A percentile compares a stretch with the other conserved stretches of the same genome.
phyloP scores from a whole-genome alignment of 1,140 invertebrate genomes.

The Ephestia elutella region DNA sequence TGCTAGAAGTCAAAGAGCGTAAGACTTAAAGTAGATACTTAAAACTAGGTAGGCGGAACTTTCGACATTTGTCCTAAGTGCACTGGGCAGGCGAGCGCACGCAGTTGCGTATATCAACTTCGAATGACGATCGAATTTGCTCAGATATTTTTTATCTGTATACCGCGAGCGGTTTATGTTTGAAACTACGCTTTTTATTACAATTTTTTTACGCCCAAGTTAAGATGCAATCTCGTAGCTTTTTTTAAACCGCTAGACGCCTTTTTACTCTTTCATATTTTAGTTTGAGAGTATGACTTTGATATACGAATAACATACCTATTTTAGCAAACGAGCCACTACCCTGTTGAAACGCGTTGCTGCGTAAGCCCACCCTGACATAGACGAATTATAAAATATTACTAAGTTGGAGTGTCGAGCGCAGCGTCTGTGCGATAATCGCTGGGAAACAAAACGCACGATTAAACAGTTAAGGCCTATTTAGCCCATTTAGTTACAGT shows the following conservation, averaged over 20 bases:
- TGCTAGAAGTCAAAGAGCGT: neutral
- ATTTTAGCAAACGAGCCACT: neutral
- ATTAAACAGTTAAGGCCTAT: too few species aligned
- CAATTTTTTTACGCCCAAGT: too few species aligned
- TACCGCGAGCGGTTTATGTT: too few species aligned
- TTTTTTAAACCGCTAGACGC: too few species aligned
- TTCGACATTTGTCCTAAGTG: slow-evolving; percentile 56
- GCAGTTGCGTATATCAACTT: neutral
- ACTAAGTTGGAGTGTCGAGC: neutral
- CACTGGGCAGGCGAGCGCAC: slow-evolving; percentile 22
- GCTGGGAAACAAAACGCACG: too few species aligned
- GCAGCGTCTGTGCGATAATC: neutral
- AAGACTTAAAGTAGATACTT: slow-evolving; percentile 7
- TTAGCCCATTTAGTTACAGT: too few species aligned
- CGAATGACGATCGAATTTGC: too few species aligned
- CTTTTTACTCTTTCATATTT: too few species aligned
- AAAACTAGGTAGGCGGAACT: slow-evolving; percentile 57
- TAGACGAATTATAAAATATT: slow-evolving; percentile 12
- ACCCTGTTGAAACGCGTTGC: neutral
- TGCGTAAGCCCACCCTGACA: slow-evolving; percentile 7
- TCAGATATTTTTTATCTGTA: too few species aligned
- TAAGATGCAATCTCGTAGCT: too few species aligned
- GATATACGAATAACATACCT: neutral
- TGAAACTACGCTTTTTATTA: too few species aligned
- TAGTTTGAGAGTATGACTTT: neutral